These are phyloP conservation scores for Yoshiicerus persimilis DNA, from an alignment of 1,140 invertebrate genomes.

Conservation along the genomic window DNA sequence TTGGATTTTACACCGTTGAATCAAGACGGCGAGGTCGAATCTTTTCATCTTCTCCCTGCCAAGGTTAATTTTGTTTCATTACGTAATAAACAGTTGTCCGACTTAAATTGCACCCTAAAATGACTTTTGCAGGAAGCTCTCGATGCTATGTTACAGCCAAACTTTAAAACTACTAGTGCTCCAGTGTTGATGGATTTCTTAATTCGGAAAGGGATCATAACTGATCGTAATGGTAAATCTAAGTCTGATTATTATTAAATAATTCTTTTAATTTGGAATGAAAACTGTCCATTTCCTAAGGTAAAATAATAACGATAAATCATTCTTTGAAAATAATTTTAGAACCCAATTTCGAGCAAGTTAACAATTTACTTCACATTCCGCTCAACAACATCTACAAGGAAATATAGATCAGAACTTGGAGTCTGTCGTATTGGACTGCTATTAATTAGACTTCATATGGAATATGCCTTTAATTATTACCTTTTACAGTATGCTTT, in stretches of 20 bases:
- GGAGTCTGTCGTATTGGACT: neutral
- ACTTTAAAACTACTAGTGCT: slow-evolving; percentile 90
- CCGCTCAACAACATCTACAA: slow-evolving; percentile 72
- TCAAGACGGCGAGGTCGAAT: slow-evolving; percentile 88
- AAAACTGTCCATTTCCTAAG: neutral
- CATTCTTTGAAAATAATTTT: neutral
- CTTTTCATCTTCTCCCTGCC: slow-evolving; percentile 80
- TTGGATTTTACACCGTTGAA: slow-evolving; percentile 85
- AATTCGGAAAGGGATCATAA: slow-evolving; percentile 83
- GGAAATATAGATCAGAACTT: neutral
- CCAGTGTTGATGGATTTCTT: slow-evolving; percentile 88
- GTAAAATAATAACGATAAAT: neutral
- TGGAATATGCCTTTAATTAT: neutral
- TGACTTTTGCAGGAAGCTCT: neutral
- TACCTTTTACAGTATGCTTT: neutral
- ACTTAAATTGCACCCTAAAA: neutral
- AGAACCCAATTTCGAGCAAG: slow-evolving; percentile 79
- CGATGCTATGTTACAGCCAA: slow-evolving; percentile 53
- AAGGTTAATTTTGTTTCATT: neutral
- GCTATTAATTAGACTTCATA: neutral
- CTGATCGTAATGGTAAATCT: slow-evolving; percentile 79
- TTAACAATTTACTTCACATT: slow-evolving; percentile 82
- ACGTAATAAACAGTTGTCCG: neutral
- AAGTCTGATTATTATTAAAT: neutral
- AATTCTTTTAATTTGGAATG: neutral